Evolutionary conservation across 30 jellyfish, hydroid and myxozoan species (phyloP).

Genomic region (Cassiopea andromeda): DNA sequence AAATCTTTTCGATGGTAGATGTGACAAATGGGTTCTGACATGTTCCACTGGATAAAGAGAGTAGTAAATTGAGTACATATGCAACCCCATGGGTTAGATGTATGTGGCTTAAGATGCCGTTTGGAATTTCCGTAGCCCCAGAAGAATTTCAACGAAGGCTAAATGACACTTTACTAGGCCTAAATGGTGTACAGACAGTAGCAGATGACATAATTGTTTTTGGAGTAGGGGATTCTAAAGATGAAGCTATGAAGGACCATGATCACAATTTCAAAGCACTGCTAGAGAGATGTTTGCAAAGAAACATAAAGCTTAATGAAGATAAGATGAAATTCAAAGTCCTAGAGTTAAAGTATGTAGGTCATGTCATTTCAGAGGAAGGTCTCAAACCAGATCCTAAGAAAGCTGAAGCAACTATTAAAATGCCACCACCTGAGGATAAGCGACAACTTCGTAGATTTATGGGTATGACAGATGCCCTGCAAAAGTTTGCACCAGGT

Average conservation of each 20-base stretch:
- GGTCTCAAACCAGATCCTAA: slow-evolving; percentile 72
- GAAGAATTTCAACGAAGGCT: slow-evolving; percentile 54
- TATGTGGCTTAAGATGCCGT: slow-evolving; percentile 21
- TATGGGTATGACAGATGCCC: slow-evolving; percentile 35
- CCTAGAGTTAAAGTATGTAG: slow-evolving; percentile 53
- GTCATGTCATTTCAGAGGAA: slow-evolving; percentile 55
- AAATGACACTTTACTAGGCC: slow-evolving; percentile 16
- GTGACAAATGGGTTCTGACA: slow-evolving; percentile 40
- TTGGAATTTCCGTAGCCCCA: slow-evolving; percentile 51
- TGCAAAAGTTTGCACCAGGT: slow-evolving; percentile 38
- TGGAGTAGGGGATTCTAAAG: slow-evolving; percentile 44
- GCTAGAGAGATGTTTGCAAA: slow-evolving; percentile 6
- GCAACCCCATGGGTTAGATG: slow-evolving; percentile 48
- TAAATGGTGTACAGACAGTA: slow-evolving; percentile 25
- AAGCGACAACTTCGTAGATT: slow-evolving; percentile 28
- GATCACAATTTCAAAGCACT: slow-evolving; percentile 26
- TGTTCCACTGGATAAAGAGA: slow-evolving; percentile 4
- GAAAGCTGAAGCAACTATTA: slow-evolving; percentile 42
- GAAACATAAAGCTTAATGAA: slow-evolving; percentile 25
- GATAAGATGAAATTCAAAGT: slow-evolving; percentile 33
- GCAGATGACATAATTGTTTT: slow-evolving; percentile 53
- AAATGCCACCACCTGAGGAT: slow-evolving; percentile 18
- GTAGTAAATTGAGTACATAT: slow-evolving; percentile 50
- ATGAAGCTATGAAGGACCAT: slow-evolving; percentile 57
- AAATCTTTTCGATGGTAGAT: slow-evolving; percentile 45